Evolutionary conservation across 2,797 vertebrate species (phyloP), one percentile per base, ranked within the genome.

Genomic region (Enteromius unitaeniatus): DNA sequence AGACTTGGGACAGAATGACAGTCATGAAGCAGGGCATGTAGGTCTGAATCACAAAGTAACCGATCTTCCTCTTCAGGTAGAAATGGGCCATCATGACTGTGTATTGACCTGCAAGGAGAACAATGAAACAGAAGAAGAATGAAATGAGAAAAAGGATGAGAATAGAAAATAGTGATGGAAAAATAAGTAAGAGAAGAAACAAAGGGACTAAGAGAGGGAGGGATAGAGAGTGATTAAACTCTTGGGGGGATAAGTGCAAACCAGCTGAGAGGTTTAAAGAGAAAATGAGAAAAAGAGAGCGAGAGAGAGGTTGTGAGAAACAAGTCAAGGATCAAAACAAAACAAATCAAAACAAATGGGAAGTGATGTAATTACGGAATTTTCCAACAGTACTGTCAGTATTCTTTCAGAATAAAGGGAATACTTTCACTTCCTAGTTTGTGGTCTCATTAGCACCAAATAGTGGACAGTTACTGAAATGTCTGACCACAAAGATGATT

Each of bases 21-120:
- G 98, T 99, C 98, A 99, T 99, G 90, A 99, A 98, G 93, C 98
- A 99, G 17, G 98, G 98, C 92, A 99, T 97, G 92, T 99, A 99
- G 0, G 98, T 99, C 92, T 99, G 98, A 91, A 99, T 99, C 90
- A 99, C 97, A 45, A 99, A 99, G 94, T 99, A 99, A 17, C 98
- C 98, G 0, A 99, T 99, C 93, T 99, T 99, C 91, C 98, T 97
- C 94, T 99, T 99, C 93, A 99, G 94, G 90, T 97, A 97, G 90
- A 99, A 99, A 88, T 99, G 97, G 65, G 97, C 96, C 89, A 97
- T 99, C 98, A 99, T 99, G 88, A 99, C 96, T 0, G 97, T 99
- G 89, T 99, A 99, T 88, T 99, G 96, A 28, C 98, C 98, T 99
- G 92, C 3, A 83, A 78, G 86, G 55, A 31, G 73, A 81, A 75